These are phyloP conservation scores for Phalacrocorax pelagicus DNA, from an alignment of 2,113 vertebrate species.

Conservation along the genomic window DNA sequence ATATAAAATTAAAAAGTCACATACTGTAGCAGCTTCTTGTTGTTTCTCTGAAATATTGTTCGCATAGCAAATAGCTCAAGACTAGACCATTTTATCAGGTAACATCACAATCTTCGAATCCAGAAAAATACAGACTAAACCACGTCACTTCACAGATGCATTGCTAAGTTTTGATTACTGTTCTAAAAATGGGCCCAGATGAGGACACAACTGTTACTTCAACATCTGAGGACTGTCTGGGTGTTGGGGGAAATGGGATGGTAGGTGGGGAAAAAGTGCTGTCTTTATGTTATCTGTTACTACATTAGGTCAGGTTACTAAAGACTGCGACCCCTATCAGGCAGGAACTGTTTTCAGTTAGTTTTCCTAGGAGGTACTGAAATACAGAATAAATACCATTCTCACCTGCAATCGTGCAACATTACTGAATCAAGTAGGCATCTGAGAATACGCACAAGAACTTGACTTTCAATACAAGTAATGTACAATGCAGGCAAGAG, in stretches of 20 bases:
- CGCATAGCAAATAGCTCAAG: not conserved
- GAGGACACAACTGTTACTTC: not conserved
- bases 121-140: not conserved
- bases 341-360: not conserved
- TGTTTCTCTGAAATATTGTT: not conserved
- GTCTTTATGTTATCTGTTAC: not conserved
- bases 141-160: not conserved
- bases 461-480: not conserved
- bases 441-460: not conserved
- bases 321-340: not conserved
- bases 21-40: not conserved
- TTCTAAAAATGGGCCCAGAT: not conserved
- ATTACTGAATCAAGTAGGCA: not conserved
- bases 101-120: not conserved
- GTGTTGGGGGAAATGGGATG: not conserved
- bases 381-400: not conserved
- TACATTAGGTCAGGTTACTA: not conserved
- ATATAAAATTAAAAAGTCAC: not conserved
- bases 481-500: not conserved
- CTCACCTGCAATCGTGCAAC: not conserved
- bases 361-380: not conserved
- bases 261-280: not conserved
- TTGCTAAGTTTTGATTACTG: not conserved
- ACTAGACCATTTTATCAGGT: not conserved
- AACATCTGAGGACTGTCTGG: not conserved